A percentile compares a stretch with the other conserved stretches of the same genome.
Conservation (phyloP, 2,888 invertebrate species). For the Aphidoletes aphidimyza region DNA sequence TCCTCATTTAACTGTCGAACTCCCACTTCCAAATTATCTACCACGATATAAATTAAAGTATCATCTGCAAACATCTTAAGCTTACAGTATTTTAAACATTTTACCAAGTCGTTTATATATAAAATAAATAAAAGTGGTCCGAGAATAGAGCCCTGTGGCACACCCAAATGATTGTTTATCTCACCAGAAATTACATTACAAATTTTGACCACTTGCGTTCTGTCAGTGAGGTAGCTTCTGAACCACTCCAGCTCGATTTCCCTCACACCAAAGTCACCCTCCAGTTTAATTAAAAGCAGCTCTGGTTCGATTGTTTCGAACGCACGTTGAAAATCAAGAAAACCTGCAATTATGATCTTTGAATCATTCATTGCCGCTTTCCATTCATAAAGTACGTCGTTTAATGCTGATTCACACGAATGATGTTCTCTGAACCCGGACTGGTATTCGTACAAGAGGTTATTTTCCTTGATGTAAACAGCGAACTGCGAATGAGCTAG, state of each 20-base stretch:
- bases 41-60: not conserved
- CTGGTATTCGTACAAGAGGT: no score
- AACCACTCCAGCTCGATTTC: not conserved
- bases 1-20: not conserved
- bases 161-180: not conserved
- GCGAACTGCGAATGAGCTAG: no score
- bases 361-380: no score
- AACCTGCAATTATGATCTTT: not conserved
- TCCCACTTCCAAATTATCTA: not conserved
- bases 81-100: not conserved
- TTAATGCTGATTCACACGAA: no score
- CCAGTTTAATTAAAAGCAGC: not conserved
- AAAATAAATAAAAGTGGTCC: not conserved
- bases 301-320: not conserved
- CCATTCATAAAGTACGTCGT: no score
- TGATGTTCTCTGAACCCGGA: no score
- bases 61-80: constrained; percentile 48
- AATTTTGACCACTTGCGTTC: not conserved
- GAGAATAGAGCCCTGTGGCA: constrained; percentile 7
- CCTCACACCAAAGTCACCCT: not conserved
- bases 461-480: no score
- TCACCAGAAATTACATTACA: not conserved
- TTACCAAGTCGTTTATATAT: not conserved
- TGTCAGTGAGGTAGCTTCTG: not conserved
- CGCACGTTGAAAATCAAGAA: not conserved